These are phyloP conservation scores for Ploceus nigricollis DNA, from an alignment of 2,113 vertebrate species.

Conservation along the genomic window DNA sequence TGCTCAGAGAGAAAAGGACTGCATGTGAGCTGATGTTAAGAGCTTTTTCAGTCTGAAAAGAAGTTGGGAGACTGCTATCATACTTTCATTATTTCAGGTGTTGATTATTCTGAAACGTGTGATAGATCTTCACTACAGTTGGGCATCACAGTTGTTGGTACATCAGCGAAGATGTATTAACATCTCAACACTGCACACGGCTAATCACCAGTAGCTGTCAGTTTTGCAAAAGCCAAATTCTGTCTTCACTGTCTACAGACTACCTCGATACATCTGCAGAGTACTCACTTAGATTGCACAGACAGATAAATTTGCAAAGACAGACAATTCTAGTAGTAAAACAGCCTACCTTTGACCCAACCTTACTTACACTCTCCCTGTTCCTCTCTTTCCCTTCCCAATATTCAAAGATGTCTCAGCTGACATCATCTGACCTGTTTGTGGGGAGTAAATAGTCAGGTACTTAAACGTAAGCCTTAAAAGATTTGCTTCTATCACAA, in stretches of 20 bases:
- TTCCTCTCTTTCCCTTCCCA: background rate
- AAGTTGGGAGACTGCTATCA: background rate
- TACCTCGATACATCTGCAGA: background rate
- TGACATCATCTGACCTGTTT: background rate
- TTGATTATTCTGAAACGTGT: background rate
- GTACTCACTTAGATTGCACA: background rate
- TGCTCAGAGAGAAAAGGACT: background rate
- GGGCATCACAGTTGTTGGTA: accelerated
- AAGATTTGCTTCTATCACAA: background rate
- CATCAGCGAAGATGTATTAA: background rate
- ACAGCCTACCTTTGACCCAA: background rate
- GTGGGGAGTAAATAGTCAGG: background rate
- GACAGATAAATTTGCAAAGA: background rate
- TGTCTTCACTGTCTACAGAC: background rate
- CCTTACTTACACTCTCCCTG: background rate
- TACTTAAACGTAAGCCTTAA: background rate
- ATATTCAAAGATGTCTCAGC: background rate
- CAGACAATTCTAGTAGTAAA: background rate
- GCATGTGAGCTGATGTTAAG: background rate
- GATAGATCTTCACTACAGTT: background rate
- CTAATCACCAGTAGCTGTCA: background rate
- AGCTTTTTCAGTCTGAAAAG: background rate
- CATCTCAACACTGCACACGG: background rate
- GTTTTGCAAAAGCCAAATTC: background rate
- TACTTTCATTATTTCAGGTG: background rate